Base-by-base conservation (phyloP, 2,113 vertebrate species). In the Scalopus aquaticus region DNA sequence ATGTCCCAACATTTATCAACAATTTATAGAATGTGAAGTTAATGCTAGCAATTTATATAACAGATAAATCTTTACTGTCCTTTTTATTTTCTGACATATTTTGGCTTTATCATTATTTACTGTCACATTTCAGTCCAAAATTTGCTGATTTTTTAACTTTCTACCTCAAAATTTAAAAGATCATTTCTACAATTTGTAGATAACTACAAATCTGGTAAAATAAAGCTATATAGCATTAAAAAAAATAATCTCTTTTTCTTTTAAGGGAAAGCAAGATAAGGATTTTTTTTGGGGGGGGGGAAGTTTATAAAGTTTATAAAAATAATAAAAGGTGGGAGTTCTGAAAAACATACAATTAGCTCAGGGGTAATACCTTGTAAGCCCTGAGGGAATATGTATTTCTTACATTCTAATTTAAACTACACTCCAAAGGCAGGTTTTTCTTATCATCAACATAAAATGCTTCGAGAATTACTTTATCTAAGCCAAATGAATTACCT, bases 401-500 rank as follows among this genome's bases (percentile, higher is more conserved):
- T 92, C 70, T 77, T 44, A 67, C 51, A 54, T 78, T 62, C 44
- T 64, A 81, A 72, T 44, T 60, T 78, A 79, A 91, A 69, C 51
- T 91, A 15, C 70, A 6, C 77, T 42, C 12, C 93, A 93, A 95
- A 79, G 70, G 51, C 15, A 79, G 49, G 15, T 69, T 85, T 26
- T 62, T 79, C 82, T 62, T 62, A 73, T 37, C 77, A 87, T 73
- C 56, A 88, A 90, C 39, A 87, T 19, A 73, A 79, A 91, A 20
- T 73, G 65, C 39, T 26, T 54, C 35, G 13, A 6, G 30, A 49
- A 67, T 67, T 73, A 86, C 73, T 65, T 67, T 58, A 86, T 20
- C 22, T 86, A 86, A 95, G 26, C 16, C 72, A 83, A 73, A 74
- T 65, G 1, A 44, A 6, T 76, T 73, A 28, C 37, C 12, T 30